Percentiles rank a stretch among this genome's conserved stretches.
Conservation (phyloP, 1,140 invertebrate species). For the fruit fly (Drosophila melanogaster) region Release_6_plus_ISO1_MT NC_004354.4:20637001-20637500, state of each 20-base stretch:
- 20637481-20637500: constrained; percentile 70
- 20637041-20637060: no score
- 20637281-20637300: not conserved
- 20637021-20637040: no score
- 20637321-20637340: constrained; percentile 35
- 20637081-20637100: no score
- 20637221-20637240: no score
- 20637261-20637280: not conserved
- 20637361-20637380: constrained; percentile 31
- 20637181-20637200: no score
- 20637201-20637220: no score
- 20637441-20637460: not conserved
- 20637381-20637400: constrained; percentile 66
- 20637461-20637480: constrained; percentile 59
- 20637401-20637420: not conserved
- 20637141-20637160: no score
- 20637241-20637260: not conserved
- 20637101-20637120: no score
- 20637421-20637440: no score
- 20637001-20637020: not conserved
- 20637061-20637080: no score
- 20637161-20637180: no score
- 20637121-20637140: no score
- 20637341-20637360: constrained; percentile 58
- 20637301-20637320: constrained; percentile 1